These are phyloP conservation scores for Euura saliciscinereae DNA, from an alignment of 1,140 invertebrate genomes.

Conservation along the genomic window DNA sequence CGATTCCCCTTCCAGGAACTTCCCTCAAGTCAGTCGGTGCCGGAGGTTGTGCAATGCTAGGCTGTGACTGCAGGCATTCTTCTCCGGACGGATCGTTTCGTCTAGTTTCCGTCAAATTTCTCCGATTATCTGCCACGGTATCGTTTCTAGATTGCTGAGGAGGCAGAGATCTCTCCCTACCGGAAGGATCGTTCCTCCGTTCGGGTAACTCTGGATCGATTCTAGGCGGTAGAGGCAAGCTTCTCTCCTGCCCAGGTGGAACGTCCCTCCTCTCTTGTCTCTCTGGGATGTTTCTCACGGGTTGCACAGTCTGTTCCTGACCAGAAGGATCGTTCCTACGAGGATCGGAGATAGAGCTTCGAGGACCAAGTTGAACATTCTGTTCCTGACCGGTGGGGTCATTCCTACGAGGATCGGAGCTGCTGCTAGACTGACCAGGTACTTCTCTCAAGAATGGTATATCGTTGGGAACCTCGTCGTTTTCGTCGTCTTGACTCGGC, in stretches of 20 bases:
- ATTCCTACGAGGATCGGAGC: conserved; percentile 49
- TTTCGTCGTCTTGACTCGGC: conserved; percentile 55
- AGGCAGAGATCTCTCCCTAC: conserved; percentile 48
- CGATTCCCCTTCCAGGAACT: conserved; percentile 51
- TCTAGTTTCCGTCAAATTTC: not conserved
- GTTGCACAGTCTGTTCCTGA: conserved; percentile 44
- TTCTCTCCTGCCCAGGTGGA: conserved; percentile 53
- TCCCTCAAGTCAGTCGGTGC: conserved; percentile 46
- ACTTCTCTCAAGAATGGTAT: conserved; percentile 57
- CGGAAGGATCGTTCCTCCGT: conserved; percentile 53
- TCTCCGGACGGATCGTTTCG: conserved; percentile 49
- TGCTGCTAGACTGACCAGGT: conserved; percentile 54
- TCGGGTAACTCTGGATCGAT: conserved; percentile 43
- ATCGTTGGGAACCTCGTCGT: conserved; percentile 57
- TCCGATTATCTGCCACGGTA: not conserved
- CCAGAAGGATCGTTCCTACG: conserved; percentile 54
- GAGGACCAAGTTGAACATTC: conserved; percentile 39
- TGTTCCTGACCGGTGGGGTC: conserved; percentile 57
- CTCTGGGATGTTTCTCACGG: conserved; percentile 37
- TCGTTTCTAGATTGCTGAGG: conserved; percentile 49
- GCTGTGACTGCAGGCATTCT: conserved; percentile 37
- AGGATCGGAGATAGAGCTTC: conserved; percentile 35
- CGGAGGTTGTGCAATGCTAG: conserved; percentile 33
- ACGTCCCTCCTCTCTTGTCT: conserved; percentile 49
- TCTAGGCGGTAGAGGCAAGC: conserved; percentile 28